Base-by-base conservation (phyloP, 2,113 vertebrate species). In the Varanus komodoensis region DNA sequence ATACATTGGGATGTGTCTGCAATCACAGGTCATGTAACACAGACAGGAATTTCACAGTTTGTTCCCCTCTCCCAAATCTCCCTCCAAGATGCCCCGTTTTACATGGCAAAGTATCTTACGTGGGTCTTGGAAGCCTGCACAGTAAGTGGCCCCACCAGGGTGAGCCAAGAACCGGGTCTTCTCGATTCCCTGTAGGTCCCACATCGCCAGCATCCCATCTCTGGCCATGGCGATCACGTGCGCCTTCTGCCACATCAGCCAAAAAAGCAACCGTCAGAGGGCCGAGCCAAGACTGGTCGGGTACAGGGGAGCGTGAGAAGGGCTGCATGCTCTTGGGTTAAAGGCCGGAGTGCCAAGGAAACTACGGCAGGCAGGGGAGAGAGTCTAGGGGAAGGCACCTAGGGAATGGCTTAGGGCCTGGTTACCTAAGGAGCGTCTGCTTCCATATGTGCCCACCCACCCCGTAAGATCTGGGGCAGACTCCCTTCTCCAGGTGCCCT, bases 121-220 rank as follows among this genome's bases (percentile, higher is more conserved):
- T 52, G 91, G 87, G 77, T 94, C 86, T 80, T 86, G 84, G 78
- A 32, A 71, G 83, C 93, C 94, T 21, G 88, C 92, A 88, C 97
- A 98, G 81, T 98, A 96, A 90, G 98, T 96, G 84, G 98, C 95
- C 19, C 93, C 95, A 69, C 96, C 96, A 0, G 87, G 86, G 90
- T 99, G 98, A 29, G 98, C 98, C 23, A 95, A 52, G 71, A 99
- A 97, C 93, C 97, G 97, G 87, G 98, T 97, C 91, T 98, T 94
- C 87, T 98, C 98, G n/a, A 96, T 86, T 0, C 95, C 96, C 81
- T 96, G 94, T 92, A 95, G 97, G 87, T 97, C 96, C 98, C 98
- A 99, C 34, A 98, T 97, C 82, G 98, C 97, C 8, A 99, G 96
- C 21, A 71, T 92, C n/a, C 98, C 98, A 38, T 98, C 97, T 19